Evolutionary conservation across 2,797 vertebrate genomes (phyloP).

Genomic region (Capromys pilorides): DNA sequence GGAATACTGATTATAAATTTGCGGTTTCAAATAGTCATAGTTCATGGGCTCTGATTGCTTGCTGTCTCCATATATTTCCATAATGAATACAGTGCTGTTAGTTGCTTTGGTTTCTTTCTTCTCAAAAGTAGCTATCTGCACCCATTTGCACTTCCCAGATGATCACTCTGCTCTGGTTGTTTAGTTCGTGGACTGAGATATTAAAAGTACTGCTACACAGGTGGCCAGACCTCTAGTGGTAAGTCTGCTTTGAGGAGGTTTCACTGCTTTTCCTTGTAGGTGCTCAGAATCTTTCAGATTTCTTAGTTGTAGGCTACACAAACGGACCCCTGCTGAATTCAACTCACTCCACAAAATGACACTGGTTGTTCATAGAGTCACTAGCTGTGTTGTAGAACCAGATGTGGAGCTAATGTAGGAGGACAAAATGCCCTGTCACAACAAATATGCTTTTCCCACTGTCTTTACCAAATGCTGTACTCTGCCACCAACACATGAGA

Average conservation of each 20-base stretch:
- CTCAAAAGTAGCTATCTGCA: background rate
- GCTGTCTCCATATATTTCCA: background rate
- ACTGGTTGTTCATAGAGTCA: background rate
- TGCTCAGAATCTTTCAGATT: background rate
- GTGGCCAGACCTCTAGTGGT: background rate
- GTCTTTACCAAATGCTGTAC: background rate
- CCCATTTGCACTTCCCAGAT: background rate
- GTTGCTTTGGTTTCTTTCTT: conserved; percentile 44
- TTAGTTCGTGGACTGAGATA: background rate
- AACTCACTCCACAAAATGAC: conserved; percentile 14
- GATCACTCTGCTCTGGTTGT: background rate
- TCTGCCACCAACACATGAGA: background rate
- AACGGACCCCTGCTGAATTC: background rate
- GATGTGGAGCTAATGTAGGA: background rate
- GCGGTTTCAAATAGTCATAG: conserved; percentile 56
- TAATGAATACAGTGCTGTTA: background rate
- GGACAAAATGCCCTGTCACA: fast-evolving
- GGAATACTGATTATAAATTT: conserved; percentile 46
- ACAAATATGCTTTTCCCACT: fast-evolving
- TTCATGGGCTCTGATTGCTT: background rate
- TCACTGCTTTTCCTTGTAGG: background rate
- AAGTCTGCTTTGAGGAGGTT: background rate
- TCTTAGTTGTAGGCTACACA: background rate
- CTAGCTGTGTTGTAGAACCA: background rate
- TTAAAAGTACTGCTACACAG: background rate